These are phyloP conservation scores for Steinernema khuongi DNA, from an alignment of 1,140 invertebrate genomes.

Conservation along the genomic window DNA sequence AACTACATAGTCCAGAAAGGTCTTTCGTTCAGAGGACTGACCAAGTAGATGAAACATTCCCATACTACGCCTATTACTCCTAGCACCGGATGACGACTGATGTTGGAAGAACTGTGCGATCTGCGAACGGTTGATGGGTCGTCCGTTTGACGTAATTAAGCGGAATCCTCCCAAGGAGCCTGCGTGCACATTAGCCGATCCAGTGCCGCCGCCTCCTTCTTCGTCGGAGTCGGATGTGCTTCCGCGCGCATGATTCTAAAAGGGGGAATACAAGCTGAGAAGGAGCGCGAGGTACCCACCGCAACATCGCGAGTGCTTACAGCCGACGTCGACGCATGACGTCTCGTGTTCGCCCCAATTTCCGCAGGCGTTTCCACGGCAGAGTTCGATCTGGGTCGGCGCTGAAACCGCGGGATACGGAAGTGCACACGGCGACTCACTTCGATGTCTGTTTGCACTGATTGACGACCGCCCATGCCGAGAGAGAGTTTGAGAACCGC, in stretches of 20 bases:
- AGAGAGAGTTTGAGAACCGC: not conserved
- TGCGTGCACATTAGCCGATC: not conserved
- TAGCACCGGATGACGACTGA: not conserved
- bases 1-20: not conserved
- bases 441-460: not conserved
- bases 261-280: not conserved
- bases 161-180: not conserved
- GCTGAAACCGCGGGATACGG: not conserved
- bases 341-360: not conserved
- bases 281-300: not conserved
- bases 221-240: not conserved
- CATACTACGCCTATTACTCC: not conserved
- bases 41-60: constrained; percentile 12
- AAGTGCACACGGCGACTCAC: not conserved
- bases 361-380: not conserved
- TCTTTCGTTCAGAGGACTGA: not conserved
- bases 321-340: not conserved
- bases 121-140: not conserved
- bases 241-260: not conserved
- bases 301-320: not conserved
- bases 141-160: not conserved
- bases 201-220: not conserved
- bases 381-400: not conserved
- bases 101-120: not conserved
- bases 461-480: constrained; percentile 3